A percentile compares a stretch with the other conserved stretches of the same genome.
phyloP scores from a whole-genome alignment of 2,888 invertebrate genomes.

The Boloria selene region DNA sequence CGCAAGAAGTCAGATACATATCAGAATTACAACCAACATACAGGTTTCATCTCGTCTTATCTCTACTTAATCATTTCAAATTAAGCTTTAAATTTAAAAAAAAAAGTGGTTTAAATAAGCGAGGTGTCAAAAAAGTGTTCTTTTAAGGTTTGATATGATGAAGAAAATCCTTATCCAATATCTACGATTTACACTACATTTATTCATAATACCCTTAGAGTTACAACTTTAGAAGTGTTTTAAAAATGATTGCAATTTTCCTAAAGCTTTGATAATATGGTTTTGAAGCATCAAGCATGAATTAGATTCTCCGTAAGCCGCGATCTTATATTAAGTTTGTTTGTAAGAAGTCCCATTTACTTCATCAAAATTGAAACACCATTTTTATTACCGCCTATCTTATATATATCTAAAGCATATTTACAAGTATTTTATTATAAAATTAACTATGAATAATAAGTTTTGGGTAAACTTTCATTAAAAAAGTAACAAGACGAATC shows the following conservation, averaged over 20 bases:
- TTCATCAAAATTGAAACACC: too few species aligned
- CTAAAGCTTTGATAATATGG: too few species aligned
- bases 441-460: too few species aligned
- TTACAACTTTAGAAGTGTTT: background rate
- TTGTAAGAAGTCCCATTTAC: too few species aligned
- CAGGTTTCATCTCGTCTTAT: constrained; percentile 21
- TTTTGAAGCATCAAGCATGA: too few species aligned
- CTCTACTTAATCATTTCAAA: constrained; percentile 10
- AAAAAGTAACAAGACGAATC: too few species aligned
- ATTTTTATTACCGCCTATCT: too few species aligned
- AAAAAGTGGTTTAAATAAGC: constrained; percentile 2
- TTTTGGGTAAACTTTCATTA: too few species aligned
- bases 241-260: background rate
- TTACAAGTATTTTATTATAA: too few species aligned
- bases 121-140: constrained; percentile 7
- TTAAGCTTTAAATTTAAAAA: constrained; percentile 17
- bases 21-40: constrained; percentile 14
- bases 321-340: too few species aligned
- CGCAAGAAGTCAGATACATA: constrained; percentile 16
- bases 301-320: too few species aligned
- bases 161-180: constrained; percentile 20
- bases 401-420: too few species aligned
- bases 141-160: constrained; percentile 11
- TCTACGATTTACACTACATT: constrained; percentile 25
- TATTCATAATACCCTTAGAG: constrained; percentile 16